phyloP scores from a whole-genome alignment of 2,797 vertebrate genomes.

The Lepilemur ruficaudatus region DNA sequence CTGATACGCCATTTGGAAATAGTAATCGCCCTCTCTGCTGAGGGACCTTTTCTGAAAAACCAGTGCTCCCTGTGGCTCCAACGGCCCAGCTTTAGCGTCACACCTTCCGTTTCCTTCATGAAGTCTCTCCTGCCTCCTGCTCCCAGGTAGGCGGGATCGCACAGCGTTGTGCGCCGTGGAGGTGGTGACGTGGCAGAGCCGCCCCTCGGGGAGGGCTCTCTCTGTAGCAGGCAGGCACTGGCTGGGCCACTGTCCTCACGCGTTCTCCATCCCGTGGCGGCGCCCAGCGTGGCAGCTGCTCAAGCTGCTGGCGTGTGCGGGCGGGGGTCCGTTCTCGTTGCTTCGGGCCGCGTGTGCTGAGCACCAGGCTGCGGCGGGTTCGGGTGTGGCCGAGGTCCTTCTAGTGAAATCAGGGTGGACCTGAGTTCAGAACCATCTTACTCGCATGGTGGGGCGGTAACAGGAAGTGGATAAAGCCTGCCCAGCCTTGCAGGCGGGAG shows the following conservation, averaged over 20 bases:
- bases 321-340: not conserved
- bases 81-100: not conserved
- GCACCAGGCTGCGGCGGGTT: not conserved
- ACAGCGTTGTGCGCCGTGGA: not conserved
- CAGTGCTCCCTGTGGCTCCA: not conserved
- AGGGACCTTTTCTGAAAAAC: not conserved
- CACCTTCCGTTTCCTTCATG: not conserved
- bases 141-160: not conserved
- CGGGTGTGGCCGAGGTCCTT: not conserved
- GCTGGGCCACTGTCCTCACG: not conserved
- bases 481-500: rapidly evolving
- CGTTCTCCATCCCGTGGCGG: rapidly evolving
- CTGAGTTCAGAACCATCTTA: not conserved
- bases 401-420: not conserved
- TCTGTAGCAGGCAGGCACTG: not conserved
- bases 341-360: rapidly evolving
- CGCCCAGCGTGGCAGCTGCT: not conserved
- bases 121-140: not conserved
- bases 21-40: not conserved
- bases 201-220: not conserved
- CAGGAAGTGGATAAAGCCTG: not conserved
- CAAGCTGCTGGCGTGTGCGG: rapidly evolving
- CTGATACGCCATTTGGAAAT: not conserved
- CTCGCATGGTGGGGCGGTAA: not conserved
- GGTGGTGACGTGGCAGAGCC: not conserved